A percentile compares a stretch with the other conserved stretches of the same genome.
Conservation (phyloP, 1,140 invertebrate species). For the Steinernema khuongi region DNA sequence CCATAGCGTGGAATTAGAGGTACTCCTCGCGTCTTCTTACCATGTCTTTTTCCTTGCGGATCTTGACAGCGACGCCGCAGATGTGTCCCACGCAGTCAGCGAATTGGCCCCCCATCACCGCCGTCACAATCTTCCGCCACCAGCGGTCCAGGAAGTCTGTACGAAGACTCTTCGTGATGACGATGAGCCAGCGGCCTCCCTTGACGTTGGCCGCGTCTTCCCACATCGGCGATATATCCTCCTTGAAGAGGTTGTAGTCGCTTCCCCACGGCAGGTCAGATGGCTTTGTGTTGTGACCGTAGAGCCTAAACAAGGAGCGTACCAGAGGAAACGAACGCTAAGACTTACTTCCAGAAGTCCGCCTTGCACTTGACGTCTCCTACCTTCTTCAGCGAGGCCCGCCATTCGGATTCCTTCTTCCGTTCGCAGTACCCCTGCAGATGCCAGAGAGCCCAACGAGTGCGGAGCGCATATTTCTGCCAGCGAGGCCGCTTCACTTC, state of each 20-base stretch:
- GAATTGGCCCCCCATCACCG: constrained; percentile 92
- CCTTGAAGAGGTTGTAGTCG: constrained; percentile 85
- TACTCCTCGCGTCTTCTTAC: constrained; percentile 67
- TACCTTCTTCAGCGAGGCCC: constrained; percentile 85
- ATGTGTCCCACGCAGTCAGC: constrained; percentile 81
- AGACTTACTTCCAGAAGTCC: constrained; percentile 90
- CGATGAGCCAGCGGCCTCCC: constrained; percentile 87
- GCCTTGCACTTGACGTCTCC: constrained; percentile 90
- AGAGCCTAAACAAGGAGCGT: no score
- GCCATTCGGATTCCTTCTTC: constrained; percentile 80
- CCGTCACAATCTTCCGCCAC: constrained; percentile 88
- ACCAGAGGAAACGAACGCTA: constrained; percentile 44
- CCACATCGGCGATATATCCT: constrained; percentile 95
- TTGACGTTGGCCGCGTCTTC: constrained; percentile 83
- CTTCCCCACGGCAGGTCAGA: constrained; percentile 79
- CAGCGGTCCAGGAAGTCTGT: constrained; percentile 77
- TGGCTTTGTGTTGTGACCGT: constrained; percentile 87
- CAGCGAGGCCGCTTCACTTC: no score
- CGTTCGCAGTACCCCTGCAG: constrained; percentile 89
- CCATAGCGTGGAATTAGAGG: background rate
- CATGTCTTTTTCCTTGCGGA: constrained; percentile 84
- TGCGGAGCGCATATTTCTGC: constrained; percentile 79
- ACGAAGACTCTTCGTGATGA: constrained; percentile 61
- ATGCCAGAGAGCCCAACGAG: constrained; percentile 95
- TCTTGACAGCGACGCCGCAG: constrained; percentile 87